These are phyloP conservation scores for Clitarchus hookeri DNA, from an alignment of 2,888 invertebrate genomes.

Conservation along the genomic window DNA sequence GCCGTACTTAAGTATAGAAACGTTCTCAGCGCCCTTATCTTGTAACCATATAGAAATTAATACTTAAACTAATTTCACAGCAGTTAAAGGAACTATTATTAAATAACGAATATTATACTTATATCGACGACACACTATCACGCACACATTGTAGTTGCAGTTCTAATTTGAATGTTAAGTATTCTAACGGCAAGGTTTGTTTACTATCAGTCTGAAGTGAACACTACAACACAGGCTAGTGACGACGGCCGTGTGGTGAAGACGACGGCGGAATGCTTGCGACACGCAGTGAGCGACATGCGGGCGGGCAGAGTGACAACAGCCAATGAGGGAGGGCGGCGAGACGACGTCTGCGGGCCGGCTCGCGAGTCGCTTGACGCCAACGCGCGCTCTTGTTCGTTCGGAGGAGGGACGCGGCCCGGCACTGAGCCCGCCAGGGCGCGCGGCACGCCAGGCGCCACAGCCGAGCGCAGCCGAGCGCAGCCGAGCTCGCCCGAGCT, in stretches of 20 bases:
- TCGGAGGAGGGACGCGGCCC: background rate
- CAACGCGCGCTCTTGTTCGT: background rate
- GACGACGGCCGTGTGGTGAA: background rate
- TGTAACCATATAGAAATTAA: too few relatives aligned
- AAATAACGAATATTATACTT: background rate
- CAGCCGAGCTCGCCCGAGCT: background rate
- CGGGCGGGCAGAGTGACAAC: background rate
- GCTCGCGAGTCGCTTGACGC: background rate
- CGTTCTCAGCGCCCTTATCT: too few relatives aligned
- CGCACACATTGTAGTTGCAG: background rate
- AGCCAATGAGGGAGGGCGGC: background rate
- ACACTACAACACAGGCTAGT: too few relatives aligned
- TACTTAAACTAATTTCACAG: too few relatives aligned
- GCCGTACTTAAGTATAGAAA: too few relatives aligned
- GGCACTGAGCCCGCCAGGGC: background rate
- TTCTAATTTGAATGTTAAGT: too few relatives aligned
- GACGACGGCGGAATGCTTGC: background rate
- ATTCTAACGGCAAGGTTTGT: too few relatives aligned
- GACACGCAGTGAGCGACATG: background rate
- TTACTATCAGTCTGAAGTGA: too few relatives aligned
- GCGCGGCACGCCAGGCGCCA: background rate
- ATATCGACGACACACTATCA: background rate
- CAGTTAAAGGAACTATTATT: too few relatives aligned
- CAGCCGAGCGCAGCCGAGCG: background rate
- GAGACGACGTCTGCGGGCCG: background rate